These are phyloP conservation scores for Laodelphax striatellus DNA, from an alignment of 1,140 invertebrate species.

Conservation along the genomic window DNA sequence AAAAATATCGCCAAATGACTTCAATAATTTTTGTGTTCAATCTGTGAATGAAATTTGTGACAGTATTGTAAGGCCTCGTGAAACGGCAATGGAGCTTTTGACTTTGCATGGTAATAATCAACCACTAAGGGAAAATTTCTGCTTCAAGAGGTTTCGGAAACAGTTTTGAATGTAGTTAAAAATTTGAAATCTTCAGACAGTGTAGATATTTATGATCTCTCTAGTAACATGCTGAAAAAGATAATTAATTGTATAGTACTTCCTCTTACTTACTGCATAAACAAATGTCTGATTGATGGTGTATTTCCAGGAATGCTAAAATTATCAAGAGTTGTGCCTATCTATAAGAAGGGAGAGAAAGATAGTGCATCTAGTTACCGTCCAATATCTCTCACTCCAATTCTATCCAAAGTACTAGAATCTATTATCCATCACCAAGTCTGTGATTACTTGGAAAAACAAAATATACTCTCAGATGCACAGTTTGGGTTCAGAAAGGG, in stretches of 20 bases:
- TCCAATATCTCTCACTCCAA: background rate
- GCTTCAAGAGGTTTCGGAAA: background rate
- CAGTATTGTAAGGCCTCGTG: no score
- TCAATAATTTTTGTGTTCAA: no score
- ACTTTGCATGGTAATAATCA: no score
- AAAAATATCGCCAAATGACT: no score
- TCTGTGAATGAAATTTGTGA: no score
- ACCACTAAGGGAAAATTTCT: no score
- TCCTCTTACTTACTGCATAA: background rate
- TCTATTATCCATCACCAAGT: background rate
- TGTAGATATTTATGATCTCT: background rate
- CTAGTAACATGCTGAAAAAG: no score
- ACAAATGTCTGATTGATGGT: conserved; percentile 1
- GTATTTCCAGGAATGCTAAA: background rate
- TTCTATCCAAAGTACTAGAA: background rate
- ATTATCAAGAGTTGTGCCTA: conserved; percentile 4
- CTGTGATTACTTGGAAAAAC: background rate
- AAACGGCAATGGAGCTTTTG: no score
- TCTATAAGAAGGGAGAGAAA: background rate
- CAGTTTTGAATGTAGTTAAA: background rate
- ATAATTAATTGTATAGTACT: background rate
- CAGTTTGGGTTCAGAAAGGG: background rate
- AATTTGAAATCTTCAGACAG: background rate
- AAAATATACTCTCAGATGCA: background rate
- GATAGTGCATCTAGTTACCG: background rate